Base-by-base conservation (phyloP, 2,888 invertebrate genomes). In the Kryphioiulus occultus region DNA sequence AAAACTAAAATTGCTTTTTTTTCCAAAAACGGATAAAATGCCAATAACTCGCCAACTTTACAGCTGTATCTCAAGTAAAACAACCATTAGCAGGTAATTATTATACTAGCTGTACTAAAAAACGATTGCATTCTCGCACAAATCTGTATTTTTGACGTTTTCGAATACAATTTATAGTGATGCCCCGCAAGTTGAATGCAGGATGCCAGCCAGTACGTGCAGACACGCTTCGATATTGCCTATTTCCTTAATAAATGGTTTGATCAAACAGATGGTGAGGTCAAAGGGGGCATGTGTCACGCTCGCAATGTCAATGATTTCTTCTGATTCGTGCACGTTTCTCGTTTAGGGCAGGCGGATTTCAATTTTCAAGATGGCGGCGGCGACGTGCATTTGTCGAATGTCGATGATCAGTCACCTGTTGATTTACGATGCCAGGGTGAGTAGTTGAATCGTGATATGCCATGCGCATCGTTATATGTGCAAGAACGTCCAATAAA, bases 351-450 rank as follows among this genome's bases (percentile, higher is more conserved):
- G 59, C 59, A 59, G 59, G 22, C n/a, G 9, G 19, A 53, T 53
- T 12, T 15, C 15, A 42, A 47, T 12, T 2, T 68, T 68, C 68
- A 68, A 68, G 68, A 68, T 68, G 68, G 68, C 26, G 26, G 22
- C 26, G 0, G 26, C 22, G 68, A 68, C 26, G 22, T 68, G 68
- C 68, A 68, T 26, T 26, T 12, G 26, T 68, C 68, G 68, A 68
- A 26, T 12, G 26, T 68, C 68, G 68, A 68, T 68, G 68, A 68
- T 68, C 68, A 68, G 68, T 68, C 68, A 68, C 68, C 68, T 12
- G 84, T 84, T 84, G 84, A 84, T 35, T 84, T 84, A 84, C 42
- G 35, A 84, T 42, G 35, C 84, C 84, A 32, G 84, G 35, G 35
- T 44, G 44, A 44, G 44, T 12, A 44, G 32, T 84, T 9, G 35